Conservation (phyloP, 2,888 invertebrate genomes). For the Axea sp. region DNA sequence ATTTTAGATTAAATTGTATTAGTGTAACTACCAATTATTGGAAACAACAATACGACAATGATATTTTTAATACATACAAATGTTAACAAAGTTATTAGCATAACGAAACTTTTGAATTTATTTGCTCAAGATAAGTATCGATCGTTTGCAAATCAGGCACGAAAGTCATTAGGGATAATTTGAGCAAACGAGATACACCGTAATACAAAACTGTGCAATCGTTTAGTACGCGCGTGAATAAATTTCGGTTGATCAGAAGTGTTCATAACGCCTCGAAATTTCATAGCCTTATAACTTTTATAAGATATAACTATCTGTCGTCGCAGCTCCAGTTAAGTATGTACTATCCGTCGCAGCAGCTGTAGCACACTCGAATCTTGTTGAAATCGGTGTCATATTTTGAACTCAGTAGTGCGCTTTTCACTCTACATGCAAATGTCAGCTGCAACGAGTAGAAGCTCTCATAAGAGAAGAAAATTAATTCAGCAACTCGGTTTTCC, state of each 20-base stretch:
- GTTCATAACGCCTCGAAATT: conserved; percentile 27
- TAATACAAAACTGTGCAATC: no score
- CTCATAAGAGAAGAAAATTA: conserved; percentile 48
- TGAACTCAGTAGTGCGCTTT: conserved; percentile 43
- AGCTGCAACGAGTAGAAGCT: conserved; percentile 25
- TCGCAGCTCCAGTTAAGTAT: conserved; percentile 31
- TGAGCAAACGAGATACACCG: no score
- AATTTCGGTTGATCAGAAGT: conserved; percentile 32
- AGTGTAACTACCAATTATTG: no score
- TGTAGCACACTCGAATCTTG: conserved; percentile 38
- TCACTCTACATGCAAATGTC: conserved; percentile 61
- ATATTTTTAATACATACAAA: no score
- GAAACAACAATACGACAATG: no score
- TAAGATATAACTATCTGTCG: conserved; percentile 20
- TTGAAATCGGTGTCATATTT: conserved; percentile 54
- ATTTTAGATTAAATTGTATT: no score
- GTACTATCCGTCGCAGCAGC: conserved; percentile 32
- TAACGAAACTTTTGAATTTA: no score
- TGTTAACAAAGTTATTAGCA: no score
- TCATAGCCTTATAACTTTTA: conserved; percentile 13
- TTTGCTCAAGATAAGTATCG: no score
- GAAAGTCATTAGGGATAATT: no score
- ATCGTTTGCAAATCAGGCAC: no score
- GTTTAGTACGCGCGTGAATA: conserved; percentile 16
- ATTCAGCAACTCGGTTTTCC: conserved; percentile 37